Percentiles rank a stretch among this genome's conserved stretches.
These are phyloP conservation scores for Acrocephalus kingi DNA, from an alignment of 2,113 vertebrate genomes.

Conservation along the genomic window DNA sequence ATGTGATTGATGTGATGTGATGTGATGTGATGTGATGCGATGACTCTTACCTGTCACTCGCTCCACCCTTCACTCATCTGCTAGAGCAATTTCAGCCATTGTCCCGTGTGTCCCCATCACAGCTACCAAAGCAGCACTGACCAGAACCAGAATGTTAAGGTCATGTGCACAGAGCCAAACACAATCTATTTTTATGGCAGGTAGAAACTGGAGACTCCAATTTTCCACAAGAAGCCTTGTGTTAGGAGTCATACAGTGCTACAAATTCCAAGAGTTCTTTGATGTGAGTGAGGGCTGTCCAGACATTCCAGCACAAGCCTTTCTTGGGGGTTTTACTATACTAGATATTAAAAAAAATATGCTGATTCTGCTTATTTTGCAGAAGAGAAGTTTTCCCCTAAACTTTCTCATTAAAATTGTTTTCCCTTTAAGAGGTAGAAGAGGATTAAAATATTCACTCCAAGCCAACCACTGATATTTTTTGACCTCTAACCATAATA, in stretches of 20 bases:
- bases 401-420: constrained; percentile 32
- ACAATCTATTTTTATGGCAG: not conserved
- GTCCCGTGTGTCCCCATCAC: too few relatives aligned
- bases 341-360: constrained; percentile 31
- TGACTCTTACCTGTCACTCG: rapidly evolving
- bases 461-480: not conserved
- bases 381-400: not conserved
- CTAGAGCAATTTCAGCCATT: not conserved
- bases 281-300: constrained; percentile 53
- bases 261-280: not conserved
- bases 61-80: not conserved
- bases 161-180: not conserved
- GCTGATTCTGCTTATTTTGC: constrained; percentile 24
- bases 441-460: not conserved
- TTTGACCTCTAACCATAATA: not conserved
- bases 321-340: constrained; percentile 37
- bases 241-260: rapidly evolving
- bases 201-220: not conserved
- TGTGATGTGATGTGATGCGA: not conserved
- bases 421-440: constrained; percentile 2
- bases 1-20: not conserved
- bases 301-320: constrained; percentile 50
- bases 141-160: not conserved
- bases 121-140: not conserved
- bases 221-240: not conserved